phyloP scores from a whole-genome alignment of 2,797 vertebrate genomes.

The Hydrophis major region DNA sequence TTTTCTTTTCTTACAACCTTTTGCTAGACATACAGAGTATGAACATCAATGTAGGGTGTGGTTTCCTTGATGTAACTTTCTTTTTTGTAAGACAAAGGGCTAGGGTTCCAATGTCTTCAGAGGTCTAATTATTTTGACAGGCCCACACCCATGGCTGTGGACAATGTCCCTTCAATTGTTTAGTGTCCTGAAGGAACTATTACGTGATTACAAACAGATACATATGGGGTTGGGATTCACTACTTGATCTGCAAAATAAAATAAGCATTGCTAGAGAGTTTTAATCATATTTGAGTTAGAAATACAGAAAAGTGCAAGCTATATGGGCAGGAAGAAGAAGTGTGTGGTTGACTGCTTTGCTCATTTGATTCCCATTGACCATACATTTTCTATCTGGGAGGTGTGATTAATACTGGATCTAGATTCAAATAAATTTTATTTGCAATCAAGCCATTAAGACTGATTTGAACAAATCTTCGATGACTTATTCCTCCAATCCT shows the following conservation, averaged over 20 bases:
- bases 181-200: slow-evolving; percentile 3
- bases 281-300: neutral
- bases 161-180: neutral
- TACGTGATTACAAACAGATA: neutral
- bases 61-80: slow-evolving; percentile 14
- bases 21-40: slow-evolving; percentile 2
- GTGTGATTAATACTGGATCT: neutral
- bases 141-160: slow-evolving; percentile 28
- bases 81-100: neutral
- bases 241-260: neutral
- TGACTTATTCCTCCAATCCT: neutral
- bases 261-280: neutral
- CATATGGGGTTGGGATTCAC: neutral
- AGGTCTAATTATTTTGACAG: slow-evolving; percentile 3
- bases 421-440: too few species aligned
- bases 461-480: neutral
- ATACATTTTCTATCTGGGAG: neutral
- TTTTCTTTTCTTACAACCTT: neutral
- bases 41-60: slow-evolving; percentile 5
- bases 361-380: neutral
- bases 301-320: neutral
- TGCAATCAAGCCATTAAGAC: neutral
- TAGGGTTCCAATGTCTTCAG: neutral
- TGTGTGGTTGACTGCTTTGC: neutral
- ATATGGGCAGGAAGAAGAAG: neutral